Evolutionary conservation across 2,113 vertebrate genomes (phyloP), one percentile per base, ranked within the genome.

Genomic region (Solea solea): DNA sequence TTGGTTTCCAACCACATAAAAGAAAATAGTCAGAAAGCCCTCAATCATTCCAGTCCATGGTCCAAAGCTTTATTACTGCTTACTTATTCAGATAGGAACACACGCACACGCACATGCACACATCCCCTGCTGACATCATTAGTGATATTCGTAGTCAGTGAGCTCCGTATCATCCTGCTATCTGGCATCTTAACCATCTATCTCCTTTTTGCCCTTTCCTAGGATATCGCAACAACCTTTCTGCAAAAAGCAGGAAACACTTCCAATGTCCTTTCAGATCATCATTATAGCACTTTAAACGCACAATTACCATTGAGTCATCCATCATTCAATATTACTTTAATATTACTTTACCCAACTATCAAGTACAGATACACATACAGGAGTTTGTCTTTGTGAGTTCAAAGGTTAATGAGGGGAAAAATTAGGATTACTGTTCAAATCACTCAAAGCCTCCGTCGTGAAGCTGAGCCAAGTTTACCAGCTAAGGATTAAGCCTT

Each of bases 11-110:
- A 34, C 34, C 34, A 34, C 34, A 34, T 34, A 2, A 10, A 49
- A 66, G 8, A 15, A 66, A 55, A n/a, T 5, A 21, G 21, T 75
- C 65, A 50, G 70, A 72, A 83, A 70, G 65, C 56, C 65, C 51
- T 67, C 49, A 72, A 45, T 75, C 64, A 62, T 51, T 55, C 25
- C 56, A 44, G 68, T 69, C 55, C 74, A 86, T 83, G 70, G 80
- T 84, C 76, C 60, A 69, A 11, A 51, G 68, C 73, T 65, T 84
- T 73, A 83, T 78, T 88, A 80, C 25, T 28, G 71, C 59, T 48
- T 53, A 53, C 61, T 58, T 45, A 3, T 9, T 66, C 56, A 71
- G 51, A 80, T 58, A 69, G 53, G 41, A 44, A 62, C 46, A 60
- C 74, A 60, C 77, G 69, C 65, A 66, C 69, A 73, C 45, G 68